Conservation (phyloP, 2,888 invertebrate genomes). For the Hypena proboscidalis region DNA sequence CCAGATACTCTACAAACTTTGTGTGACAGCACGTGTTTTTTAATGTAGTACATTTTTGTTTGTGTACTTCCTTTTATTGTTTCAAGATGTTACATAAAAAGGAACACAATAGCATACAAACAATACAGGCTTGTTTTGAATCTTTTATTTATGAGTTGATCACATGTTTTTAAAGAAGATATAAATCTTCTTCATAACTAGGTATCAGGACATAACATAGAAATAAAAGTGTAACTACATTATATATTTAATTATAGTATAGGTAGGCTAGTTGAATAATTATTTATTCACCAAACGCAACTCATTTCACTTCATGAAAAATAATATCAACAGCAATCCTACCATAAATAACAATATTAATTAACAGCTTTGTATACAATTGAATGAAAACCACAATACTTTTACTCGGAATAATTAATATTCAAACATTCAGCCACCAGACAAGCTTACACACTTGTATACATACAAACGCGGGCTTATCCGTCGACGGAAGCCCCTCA, state of each 20-base stretch:
- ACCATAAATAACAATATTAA: conserved; percentile 3
- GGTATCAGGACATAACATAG: no score
- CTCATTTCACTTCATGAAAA: no score
- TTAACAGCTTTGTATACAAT: conserved; percentile 9
- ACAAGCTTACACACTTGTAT: conserved; percentile 64
- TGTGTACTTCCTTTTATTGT: conserved; percentile 20
- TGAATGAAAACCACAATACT: conserved; percentile 22
- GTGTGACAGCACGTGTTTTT: no score
- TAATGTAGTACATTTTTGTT: conserved; percentile 8
- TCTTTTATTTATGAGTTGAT: conserved; percentile 13
- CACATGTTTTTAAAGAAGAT: conserved; percentile 13
- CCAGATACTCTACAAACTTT: no score
- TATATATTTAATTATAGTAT: no score
- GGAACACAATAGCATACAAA: conserved; percentile 19
- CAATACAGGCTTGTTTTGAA: conserved; percentile 19
- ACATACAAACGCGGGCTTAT: conserved; percentile 74
- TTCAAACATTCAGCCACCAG: conserved; percentile 66
- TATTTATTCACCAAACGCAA: no score
- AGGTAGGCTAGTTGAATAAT: no score
- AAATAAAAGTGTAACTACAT: no score
- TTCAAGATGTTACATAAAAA: conserved; percentile 28
- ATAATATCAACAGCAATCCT: neutral
- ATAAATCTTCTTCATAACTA: neutral
- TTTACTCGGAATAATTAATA: conserved; percentile 64
- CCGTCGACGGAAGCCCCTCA: conserved; percentile 74